phyloP scores from a whole-genome alignment of 2,888 invertebrate genomes.

The Augochlorella aurata region DNA sequence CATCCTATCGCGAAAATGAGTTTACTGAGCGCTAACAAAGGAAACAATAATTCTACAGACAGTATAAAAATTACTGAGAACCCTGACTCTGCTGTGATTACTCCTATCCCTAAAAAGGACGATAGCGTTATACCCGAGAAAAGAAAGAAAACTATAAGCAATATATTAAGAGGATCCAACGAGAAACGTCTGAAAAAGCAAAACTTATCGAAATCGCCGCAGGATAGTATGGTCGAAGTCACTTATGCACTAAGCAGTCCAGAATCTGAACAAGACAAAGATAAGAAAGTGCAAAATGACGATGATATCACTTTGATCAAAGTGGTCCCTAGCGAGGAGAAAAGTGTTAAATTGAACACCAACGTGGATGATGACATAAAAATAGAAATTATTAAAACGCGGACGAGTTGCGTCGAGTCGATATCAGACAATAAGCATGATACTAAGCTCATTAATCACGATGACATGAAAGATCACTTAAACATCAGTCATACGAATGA shows the following conservation, averaged over 20 bases:
- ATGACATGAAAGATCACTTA: slow-evolving; percentile 71
- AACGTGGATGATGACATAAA: slow-evolving; percentile 78
- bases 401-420: slow-evolving; percentile 64
- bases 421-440: slow-evolving; percentile 67
- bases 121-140: slow-evolving; percentile 73
- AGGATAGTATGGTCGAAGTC: slow-evolving; percentile 74
- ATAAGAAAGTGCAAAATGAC: slow-evolving; percentile 77
- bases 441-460: slow-evolving; percentile 64
- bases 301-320: slow-evolving; percentile 81
- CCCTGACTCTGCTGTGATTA: slow-evolving; percentile 80
- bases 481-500: slow-evolving; percentile 69
- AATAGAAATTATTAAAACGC: slow-evolving; percentile 79
- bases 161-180: slow-evolving; percentile 75
- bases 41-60: slow-evolving; percentile 73
- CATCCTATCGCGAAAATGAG: slow-evolving; percentile 80
- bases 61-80: slow-evolving; percentile 80
- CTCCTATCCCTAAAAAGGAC: slow-evolving; percentile 80
- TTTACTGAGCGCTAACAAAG: slow-evolving; percentile 73
- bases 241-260: slow-evolving; percentile 76
- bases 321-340: slow-evolving; percentile 78
- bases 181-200: slow-evolving; percentile 78
- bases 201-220: slow-evolving; percentile 73
- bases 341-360: slow-evolving; percentile 67
- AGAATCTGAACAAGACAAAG: slow-evolving; percentile 78
- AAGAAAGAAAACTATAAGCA: slow-evolving; percentile 77